Conservation (phyloP, 2,797 vertebrate genomes). For the Catamblyrhynchus diadema region DNA sequence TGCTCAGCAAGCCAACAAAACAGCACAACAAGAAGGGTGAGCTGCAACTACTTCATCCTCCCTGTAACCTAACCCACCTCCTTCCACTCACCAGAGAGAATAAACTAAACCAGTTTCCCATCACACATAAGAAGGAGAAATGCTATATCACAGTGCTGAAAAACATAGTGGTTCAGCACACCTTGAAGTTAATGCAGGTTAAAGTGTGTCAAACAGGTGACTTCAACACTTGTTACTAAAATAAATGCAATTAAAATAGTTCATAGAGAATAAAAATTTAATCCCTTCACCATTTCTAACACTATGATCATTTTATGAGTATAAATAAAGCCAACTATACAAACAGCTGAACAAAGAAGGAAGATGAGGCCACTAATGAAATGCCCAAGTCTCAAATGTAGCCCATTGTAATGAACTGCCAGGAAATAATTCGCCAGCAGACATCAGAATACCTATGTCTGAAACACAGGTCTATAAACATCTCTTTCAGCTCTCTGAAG, state of each 20-base stretch:
- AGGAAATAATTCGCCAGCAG: not conserved
- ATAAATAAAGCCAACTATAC: not conserved
- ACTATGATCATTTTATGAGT: not conserved
- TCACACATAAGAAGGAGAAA: not conserved
- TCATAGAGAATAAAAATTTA: not conserved
- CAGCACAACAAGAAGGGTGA: not conserved
- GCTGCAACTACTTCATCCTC: not conserved
- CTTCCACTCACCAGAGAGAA: not conserved
- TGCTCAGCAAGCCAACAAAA: not conserved
- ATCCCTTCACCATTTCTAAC: not conserved
- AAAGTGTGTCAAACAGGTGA: not conserved
- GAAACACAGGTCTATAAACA: not conserved
- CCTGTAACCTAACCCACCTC: not conserved
- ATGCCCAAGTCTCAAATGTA: not conserved
- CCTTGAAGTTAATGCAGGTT: not conserved
- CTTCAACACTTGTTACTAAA: not conserved
- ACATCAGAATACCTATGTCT: not conserved
- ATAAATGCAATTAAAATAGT: not conserved
- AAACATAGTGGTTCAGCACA: not conserved
- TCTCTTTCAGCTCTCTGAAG: not conserved
- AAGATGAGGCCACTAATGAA: constrained; percentile 12
- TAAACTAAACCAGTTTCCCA: not conserved
- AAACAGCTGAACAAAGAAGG: not conserved
- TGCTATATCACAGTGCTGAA: not conserved
- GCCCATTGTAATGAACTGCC: not conserved